Base-by-base conservation (phyloP, 1,140 invertebrate species). In the Drosophila guanche region DNA sequence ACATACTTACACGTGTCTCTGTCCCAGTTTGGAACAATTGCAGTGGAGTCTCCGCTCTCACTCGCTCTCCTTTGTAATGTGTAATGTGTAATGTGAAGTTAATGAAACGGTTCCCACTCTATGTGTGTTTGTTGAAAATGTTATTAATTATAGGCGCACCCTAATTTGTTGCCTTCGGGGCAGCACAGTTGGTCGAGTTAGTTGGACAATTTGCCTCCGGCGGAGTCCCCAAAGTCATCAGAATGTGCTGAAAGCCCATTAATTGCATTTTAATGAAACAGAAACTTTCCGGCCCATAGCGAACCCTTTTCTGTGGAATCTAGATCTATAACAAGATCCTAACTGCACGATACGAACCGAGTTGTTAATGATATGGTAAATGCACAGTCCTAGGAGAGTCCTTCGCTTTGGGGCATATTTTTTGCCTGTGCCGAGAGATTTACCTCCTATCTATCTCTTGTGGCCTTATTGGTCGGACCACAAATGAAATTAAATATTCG, bases 251-350 rank as follows among this genome's bases (percentile, higher is more conserved):
- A 86, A 86, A 86, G 74, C 63, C 81, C 68, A 78, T 86, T 86
- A 86, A 86, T 86, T 88, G 81, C 81, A 81, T 86, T 86, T 86
- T 86, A 86, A 86, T 86, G 81, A 86, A 88, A 77, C 71, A 47
- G 16, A 43, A 16, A 25, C 33, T 29, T 40, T 52, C 52, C 14
- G 23, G 57, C 41, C 41, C 45, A 8, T 6, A 53, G 12, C 16
- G 22, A 76, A 79, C 54, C 81, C 77, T 60, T 67, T 76, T 47
- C 45, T 47, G 16, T 16, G 22, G 27, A 40, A 65, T 46, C 55
- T 59, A 56, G 61, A 63, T 54, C 56, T 55, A 45, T 50, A 41
- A 50, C 22, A 41, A 56, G 66, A 69, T 69, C 66, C 66, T 69
- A 69, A 69, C 51, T 52, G 37, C 25, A 25, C 33, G 65, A 68